Evolutionary conservation across 1,140 invertebrate genomes (phyloP), one percentile per base, ranked within the genome.

Genomic region (Lutraria rhynchaena): DNA sequence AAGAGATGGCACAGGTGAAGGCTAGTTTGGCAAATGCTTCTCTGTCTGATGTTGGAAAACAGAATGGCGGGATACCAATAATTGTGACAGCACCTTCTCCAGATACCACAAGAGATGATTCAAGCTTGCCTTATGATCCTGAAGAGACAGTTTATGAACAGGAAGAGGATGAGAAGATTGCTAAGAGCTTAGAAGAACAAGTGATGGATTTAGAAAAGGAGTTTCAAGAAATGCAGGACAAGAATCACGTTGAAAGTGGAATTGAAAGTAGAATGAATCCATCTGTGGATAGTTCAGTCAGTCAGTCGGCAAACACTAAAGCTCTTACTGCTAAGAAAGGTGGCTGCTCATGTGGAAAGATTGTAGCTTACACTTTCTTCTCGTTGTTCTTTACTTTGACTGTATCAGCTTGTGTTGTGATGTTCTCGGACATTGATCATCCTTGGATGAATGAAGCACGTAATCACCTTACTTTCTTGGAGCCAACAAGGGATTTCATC

Each of bases 131-230:
- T n/a, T 90, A 90, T 71, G 82, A 89, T 35, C 89, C 89, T 33
- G 84, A 90, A 49, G 46, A 69, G 15, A 89, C 87, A 15, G 60
- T 82, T 24, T 83, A 86, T 7, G 82, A 87, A n/a, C 73, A 84
- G 9, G 86, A 84, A 11, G 82, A 85, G 22, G 84, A 86, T 37
- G 81, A 75, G 1, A 73, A 69, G 53, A 69, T 73, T 19, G 55
- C 85, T 1, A 87, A 86, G 37, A 84, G 83, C n/a, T 74, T 90
- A 35, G 89, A 90, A 60, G 89, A 90, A 22, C 87, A 90, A 80
- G 85, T 90, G 29, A 85, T 83, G 60, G 82, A 87, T 51, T 75
- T 90, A 37, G 89, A 90, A 51, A 84, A 87, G 22, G 81, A 87
- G 51, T 83, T 84, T 58, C 77, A 81, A 46, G 60, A 85, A 31